A percentile compares a stretch with the other conserved stretches of the same genome.
These are phyloP conservation scores for Sitta carolinensis DNA, from an alignment of 2,797 vertebrate species.

Conservation along the genomic window DNA sequence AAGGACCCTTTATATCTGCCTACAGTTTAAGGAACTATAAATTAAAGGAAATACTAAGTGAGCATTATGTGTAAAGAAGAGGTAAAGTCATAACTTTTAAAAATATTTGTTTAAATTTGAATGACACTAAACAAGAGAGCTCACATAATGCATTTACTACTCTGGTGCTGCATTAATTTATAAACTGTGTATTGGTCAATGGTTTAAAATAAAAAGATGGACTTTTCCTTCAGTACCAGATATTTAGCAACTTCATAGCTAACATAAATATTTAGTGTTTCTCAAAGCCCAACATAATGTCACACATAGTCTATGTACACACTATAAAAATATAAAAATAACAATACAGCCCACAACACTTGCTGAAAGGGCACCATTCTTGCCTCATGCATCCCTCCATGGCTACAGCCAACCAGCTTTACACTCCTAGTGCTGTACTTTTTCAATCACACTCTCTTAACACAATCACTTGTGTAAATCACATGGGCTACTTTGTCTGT, in stretches of 20 bases:
- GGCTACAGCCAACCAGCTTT: neutral
- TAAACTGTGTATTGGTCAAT: neutral
- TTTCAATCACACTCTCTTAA: neutral
- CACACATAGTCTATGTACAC: neutral
- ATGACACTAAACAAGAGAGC: neutral
- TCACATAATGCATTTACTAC: neutral
- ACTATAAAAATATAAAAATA: neutral
- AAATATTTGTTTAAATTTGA: conserved; percentile 43
- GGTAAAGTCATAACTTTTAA: neutral
- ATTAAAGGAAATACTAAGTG: conserved; percentile 40
- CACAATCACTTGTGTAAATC: neutral
- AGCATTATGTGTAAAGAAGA: conserved; percentile 40
- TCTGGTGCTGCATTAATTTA: neutral
- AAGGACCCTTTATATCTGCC: conserved; percentile 36
- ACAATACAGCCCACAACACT: neutral
- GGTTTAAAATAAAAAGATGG: neutral
- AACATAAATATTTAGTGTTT: neutral
- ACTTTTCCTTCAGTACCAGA: neutral
- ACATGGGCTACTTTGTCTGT: neutral
- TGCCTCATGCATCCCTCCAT: neutral
- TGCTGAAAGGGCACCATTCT: neutral
- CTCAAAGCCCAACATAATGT: neutral
- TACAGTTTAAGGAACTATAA: conserved; percentile 32
- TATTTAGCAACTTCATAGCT: neutral
- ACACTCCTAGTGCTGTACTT: neutral